Evolutionary conservation across 1,140 invertebrate genomes (phyloP).

Genomic region (Drosophila littoralis): DNA sequence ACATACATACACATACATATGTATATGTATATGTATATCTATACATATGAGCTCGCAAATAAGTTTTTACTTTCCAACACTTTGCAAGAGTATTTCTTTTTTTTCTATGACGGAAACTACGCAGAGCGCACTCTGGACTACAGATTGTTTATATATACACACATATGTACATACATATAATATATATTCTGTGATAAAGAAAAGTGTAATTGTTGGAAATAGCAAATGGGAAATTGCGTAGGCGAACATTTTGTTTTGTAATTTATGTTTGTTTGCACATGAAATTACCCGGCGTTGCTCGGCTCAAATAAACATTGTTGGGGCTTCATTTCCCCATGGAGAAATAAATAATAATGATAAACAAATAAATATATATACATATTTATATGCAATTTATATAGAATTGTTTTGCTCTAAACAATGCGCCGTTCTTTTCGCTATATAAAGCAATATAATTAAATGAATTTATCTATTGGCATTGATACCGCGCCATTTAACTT

Average conservation of each 20-base stretch:
- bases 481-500: constrained; percentile 38
- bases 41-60: constrained; percentile 25
- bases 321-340: no score
- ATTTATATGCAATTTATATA: no score
- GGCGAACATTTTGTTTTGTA: constrained; percentile 15
- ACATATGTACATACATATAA: neutral
- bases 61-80: constrained; percentile 46
- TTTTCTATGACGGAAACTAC: constrained; percentile 21
- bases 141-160: neutral
- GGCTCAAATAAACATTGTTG: no score
- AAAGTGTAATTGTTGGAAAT: constrained; percentile 20
- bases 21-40: neutral
- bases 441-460: neutral
- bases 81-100: constrained; percentile 8
- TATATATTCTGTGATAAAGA: neutral
- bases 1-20: constrained; percentile 2
- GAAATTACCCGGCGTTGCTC: neutral
- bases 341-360: no score
- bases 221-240: constrained; percentile 18
- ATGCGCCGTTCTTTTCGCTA: neutral
- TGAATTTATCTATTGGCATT: constrained; percentile 14
- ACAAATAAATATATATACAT: no score
- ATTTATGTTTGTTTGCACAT: constrained; percentile 19
- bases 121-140: constrained; percentile 14
- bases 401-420: no score